These are phyloP conservation scores for Lacerta bilineata DNA, from an alignment of 2,797 vertebrate genomes.

Conservation along the genomic window DNA sequence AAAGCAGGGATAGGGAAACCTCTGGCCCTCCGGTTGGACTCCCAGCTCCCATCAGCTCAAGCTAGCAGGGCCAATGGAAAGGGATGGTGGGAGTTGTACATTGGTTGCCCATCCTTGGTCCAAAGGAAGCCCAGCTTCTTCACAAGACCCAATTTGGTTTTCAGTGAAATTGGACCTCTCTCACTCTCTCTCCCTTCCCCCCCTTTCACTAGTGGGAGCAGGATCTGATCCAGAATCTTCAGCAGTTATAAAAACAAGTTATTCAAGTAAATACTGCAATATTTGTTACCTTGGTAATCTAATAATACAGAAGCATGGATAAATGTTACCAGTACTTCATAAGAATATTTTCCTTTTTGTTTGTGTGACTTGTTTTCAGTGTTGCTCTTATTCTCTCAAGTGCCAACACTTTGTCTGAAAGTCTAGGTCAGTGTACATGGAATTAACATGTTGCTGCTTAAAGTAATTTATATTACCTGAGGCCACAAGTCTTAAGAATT, in stretches of 20 bases:
- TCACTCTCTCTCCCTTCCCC: background rate
- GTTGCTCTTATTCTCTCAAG: conserved; percentile 59
- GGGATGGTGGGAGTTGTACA: no score
- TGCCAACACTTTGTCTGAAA: conserved; percentile 59
- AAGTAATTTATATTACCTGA: conserved; percentile 43
- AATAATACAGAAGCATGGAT: conserved; percentile 9
- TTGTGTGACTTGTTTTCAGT: conserved; percentile 44
- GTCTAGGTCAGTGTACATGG: conserved; percentile 17
- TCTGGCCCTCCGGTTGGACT: background rate
- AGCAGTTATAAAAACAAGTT: background rate
- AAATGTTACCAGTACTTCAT: conserved; percentile 2
- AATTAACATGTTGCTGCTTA: conserved; percentile 46
- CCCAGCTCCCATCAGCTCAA: no score
- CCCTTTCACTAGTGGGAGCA: background rate
- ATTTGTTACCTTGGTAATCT: background rate
- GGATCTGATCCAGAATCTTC: background rate
- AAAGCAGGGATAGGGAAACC: background rate
- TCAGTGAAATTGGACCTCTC: background rate
- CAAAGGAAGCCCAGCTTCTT: background rate
- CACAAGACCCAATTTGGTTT: background rate
- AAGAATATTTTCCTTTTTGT: conserved; percentile 37
- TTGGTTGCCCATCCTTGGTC: no score
- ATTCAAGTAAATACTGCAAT: background rate
- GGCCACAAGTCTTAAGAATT: conserved; percentile 59
- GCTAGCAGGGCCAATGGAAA: no score